These are phyloP conservation scores for Lasioglossum oenotherae DNA, from an alignment of 2,888 invertebrate species.

Conservation along the genomic window DNA sequence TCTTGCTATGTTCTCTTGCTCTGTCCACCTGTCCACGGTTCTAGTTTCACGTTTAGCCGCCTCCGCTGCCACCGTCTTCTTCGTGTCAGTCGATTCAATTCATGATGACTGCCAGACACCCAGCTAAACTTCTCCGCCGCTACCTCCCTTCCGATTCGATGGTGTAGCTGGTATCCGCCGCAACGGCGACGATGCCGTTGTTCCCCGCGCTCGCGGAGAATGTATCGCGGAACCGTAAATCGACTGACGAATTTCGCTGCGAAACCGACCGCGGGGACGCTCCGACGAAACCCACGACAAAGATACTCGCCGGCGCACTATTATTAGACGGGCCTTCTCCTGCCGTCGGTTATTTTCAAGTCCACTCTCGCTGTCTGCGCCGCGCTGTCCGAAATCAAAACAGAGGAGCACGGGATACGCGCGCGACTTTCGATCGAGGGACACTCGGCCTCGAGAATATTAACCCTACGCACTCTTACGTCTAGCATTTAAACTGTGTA, in stretches of 20 bases:
- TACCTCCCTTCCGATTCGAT: neutral
- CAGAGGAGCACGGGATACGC: conserved; percentile 62
- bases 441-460: neutral
- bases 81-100: conserved; percentile 4
- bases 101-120: neutral
- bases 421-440: conserved; percentile 49
- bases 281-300: conserved; percentile 73
- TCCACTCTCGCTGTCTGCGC: conserved; percentile 73
- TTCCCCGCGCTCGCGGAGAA: conserved; percentile 54
- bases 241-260: conserved; percentile 69
- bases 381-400: conserved; percentile 74
- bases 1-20: neutral
- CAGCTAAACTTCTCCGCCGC: neutral
- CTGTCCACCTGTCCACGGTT: conserved; percentile 5
- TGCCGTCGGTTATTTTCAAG: conserved; percentile 82
- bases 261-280: conserved; percentile 63
- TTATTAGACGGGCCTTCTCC: conserved; percentile 81
- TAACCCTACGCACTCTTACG: neutral
- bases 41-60: neutral
- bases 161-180: neutral
- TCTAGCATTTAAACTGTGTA: neutral
- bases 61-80: neutral
- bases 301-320: conserved; percentile 77
- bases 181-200: conserved; percentile 33
- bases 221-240: conserved; percentile 67